Conservation (phyloP, 2,797 vertebrate species). For the Telmatherina bonti region DNA sequence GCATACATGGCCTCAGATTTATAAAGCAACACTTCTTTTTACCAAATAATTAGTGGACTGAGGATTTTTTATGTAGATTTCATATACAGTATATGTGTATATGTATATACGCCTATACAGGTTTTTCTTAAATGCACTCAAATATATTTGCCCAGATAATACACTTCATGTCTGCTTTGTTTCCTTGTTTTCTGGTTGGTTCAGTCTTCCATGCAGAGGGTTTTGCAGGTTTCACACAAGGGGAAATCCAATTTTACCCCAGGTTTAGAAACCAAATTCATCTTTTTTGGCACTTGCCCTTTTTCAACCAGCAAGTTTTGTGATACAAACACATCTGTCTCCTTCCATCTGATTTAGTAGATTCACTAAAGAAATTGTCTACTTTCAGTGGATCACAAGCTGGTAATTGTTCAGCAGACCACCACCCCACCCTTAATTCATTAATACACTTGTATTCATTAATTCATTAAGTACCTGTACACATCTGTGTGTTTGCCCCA, state of each 20-base stretch:
- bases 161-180: constrained; percentile 59
- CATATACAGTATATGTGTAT: constrained; percentile 13
- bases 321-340: background rate
- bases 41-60: constrained; percentile 71
- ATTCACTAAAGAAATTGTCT: background rate
- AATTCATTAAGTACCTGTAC: constrained; percentile 1
- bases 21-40: constrained; percentile 75
- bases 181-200: constrained; percentile 39
- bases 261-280: constrained; percentile 17
- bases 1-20: constrained; percentile 68
- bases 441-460: too few relatives aligned
- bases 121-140: constrained; percentile 53
- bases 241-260: background rate
- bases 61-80: constrained; percentile 52
- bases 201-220: constrained; percentile 67
- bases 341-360: background rate
- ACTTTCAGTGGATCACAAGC: constrained; percentile 47
- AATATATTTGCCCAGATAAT: constrained; percentile 76
- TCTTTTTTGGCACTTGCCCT: background rate
- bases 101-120: constrained; percentile 7
- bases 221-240: constrained; percentile 44
- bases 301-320: background rate
- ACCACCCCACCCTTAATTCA: constrained; percentile 19
- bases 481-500: background rate
- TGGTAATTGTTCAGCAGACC: constrained; percentile 21